Conservation (phyloP, 1,140 invertebrate genomes). For the Cydia fagiglandana region DNA sequence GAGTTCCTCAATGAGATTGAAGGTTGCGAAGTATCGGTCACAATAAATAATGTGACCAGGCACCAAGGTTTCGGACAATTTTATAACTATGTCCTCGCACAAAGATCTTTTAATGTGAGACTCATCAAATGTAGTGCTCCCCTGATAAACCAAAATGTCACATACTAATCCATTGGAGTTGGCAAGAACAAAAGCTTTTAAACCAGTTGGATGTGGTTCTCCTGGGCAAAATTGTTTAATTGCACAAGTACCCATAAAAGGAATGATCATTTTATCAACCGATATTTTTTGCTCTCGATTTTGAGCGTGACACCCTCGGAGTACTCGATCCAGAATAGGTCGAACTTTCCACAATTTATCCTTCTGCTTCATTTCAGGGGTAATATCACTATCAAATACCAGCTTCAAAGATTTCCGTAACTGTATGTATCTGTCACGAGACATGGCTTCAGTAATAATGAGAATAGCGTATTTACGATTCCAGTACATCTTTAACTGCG, state of each 20-base stretch:
- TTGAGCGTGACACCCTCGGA: constrained; percentile 9
- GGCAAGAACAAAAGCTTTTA: too few relatives aligned
- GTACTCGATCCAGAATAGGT: constrained; percentile 1
- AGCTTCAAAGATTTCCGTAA: constrained; percentile 3
- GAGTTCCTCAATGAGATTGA: neutral
- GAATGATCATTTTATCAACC: neutral
- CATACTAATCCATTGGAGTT: too few relatives aligned
- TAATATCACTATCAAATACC: neutral
- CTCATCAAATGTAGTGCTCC: too few relatives aligned
- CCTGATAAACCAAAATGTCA: too few relatives aligned
- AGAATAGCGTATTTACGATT: neutral
- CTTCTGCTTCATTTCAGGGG: neutral
- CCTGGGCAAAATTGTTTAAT: too few relatives aligned
- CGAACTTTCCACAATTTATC: constrained; percentile 7
- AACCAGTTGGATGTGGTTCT: too few relatives aligned
- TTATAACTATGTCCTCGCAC: too few relatives aligned
- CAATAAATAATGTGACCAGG: constrained; percentile 16
- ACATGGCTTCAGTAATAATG: constrained; percentile 10
- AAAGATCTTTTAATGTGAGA: too few relatives aligned
- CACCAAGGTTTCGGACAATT: constrained; percentile 2
- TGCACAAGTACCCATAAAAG: too few relatives aligned
- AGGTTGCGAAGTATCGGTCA: neutral
- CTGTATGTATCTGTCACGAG: constrained; percentile 1
- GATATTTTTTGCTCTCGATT: constrained; percentile 9
- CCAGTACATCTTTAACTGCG: constrained; percentile 1